phyloP scores from a whole-genome alignment of 1,140 invertebrate species.

The Drosophila paulistorum region DNA sequence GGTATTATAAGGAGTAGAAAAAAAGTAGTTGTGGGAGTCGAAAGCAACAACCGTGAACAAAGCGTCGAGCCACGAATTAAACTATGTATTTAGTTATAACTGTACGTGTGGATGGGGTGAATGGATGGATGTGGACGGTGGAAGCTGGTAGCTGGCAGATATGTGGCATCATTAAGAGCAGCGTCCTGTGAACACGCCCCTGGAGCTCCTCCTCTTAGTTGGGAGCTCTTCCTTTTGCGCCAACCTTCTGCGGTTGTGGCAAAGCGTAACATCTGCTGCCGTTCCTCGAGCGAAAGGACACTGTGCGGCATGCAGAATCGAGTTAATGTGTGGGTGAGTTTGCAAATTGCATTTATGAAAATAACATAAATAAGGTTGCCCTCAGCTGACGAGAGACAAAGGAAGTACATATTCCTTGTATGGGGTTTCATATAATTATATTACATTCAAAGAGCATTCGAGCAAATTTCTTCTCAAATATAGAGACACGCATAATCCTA shows the following conservation, averaged over 20 bases:
- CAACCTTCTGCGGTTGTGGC: slow-evolving; percentile 55
- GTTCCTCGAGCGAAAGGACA: slow-evolving; percentile 16
- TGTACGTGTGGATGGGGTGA: background rate
- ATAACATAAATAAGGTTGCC: slow-evolving; percentile 5
- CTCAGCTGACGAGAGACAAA: slow-evolving; percentile 4
- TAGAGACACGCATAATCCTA: background rate
- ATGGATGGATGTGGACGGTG: too few species aligned
- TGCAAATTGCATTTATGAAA: slow-evolving; percentile 39
- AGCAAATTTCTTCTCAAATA: background rate
- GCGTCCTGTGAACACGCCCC: slow-evolving; percentile 10
- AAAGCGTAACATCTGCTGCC: slow-evolving; percentile 35
- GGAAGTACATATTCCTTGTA: background rate
- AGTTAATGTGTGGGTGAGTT: slow-evolving; percentile 15
- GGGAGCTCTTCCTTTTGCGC: slow-evolving; percentile 2
- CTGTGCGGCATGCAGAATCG: background rate
- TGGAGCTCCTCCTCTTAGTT: background rate
- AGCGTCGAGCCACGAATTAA: slow-evolving; percentile 50
- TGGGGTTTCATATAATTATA: slow-evolving; percentile 1
- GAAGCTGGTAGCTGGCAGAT: background rate
- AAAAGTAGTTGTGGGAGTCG: background rate
- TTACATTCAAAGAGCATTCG: background rate
- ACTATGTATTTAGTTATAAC: slow-evolving; percentile 49
- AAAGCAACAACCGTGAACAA: slow-evolving; percentile 53
- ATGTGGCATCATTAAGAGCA: slow-evolving; percentile 48
- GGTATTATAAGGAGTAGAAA: slow-evolving; percentile 27